Percentiles rank a stretch among this genome's conserved stretches.
Conservation (phyloP, 2,797 vertebrate genomes). For the Cynodonichthys magdalenae region DNA sequence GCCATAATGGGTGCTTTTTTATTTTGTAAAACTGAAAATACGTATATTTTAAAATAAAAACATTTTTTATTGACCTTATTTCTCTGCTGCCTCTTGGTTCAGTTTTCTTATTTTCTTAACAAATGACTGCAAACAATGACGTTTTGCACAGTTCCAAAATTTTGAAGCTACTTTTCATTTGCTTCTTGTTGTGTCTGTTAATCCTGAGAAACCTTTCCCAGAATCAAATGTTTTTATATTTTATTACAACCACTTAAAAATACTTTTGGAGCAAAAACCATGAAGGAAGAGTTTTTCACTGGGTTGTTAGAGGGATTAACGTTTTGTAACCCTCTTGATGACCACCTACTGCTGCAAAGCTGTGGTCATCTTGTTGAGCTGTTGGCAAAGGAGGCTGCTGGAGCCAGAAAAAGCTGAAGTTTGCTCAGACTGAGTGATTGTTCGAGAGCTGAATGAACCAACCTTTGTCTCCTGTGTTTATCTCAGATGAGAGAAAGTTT, state of each 20-base stretch:
- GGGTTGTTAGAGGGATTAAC: background rate
- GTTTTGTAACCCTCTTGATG: background rate
- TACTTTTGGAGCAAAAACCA: too few species aligned
- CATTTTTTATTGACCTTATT: too few species aligned
- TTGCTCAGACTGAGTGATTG: too few species aligned
- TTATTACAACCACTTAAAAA: background rate
- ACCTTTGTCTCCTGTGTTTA: conserved; percentile 7
- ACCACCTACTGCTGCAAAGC: background rate
- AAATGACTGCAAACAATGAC: too few species aligned
- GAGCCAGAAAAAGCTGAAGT: background rate
- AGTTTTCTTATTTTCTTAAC: too few species aligned
- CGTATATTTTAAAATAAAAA: too few species aligned
- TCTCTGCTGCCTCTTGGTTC: too few species aligned
- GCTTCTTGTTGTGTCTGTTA: background rate
- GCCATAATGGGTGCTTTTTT: too few species aligned
- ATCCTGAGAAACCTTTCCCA: background rate
- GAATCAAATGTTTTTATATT: background rate
- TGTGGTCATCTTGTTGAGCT: background rate
- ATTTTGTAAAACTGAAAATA: too few species aligned
- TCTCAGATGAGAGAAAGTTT: background rate
- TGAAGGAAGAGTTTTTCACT: background rate
- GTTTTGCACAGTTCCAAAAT: too few species aligned
- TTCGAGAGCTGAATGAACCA: background rate
- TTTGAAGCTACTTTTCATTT: background rate
- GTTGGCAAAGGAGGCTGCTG: background rate